These are phyloP conservation scores for Tetramorium simillimum DNA, from an alignment of 1,140 invertebrate genomes.

Conservation along the genomic window DNA sequence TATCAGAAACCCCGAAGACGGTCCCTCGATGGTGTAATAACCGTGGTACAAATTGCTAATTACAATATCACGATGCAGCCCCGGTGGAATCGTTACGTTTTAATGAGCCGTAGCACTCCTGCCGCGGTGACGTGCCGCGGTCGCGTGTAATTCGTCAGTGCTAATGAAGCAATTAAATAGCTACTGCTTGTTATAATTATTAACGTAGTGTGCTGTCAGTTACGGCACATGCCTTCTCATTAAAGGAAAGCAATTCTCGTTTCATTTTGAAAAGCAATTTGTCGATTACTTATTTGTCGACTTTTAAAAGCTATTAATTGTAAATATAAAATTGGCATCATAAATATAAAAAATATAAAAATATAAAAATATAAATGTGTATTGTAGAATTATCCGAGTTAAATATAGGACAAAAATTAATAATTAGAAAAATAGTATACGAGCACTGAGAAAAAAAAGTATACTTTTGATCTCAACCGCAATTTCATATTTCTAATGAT, in stretches of 20 bases:
- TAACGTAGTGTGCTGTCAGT: conserved; percentile 25
- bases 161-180: conserved; percentile 70
- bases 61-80: conserved; percentile 3
- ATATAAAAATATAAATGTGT: no score
- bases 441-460: no score
- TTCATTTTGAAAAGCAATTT: not conserved
- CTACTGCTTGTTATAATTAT: conserved; percentile 71
- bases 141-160: conserved; percentile 55
- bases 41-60: conserved; percentile 13
- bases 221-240: not conserved
- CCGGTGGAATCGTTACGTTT: not conserved
- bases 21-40: conserved; percentile 15
- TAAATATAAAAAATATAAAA: not conserved
- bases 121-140: not conserved
- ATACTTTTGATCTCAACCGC: no score
- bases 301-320: conserved; percentile 1
- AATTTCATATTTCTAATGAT: no score
- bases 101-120: conserved; percentile 17
- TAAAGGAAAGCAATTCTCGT: not conserved
- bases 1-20: conserved; percentile 48
- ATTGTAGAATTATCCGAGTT: not conserved
- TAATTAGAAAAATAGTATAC: not conserved
- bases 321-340: not conserved
- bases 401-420: not conserved
- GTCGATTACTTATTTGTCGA: not conserved